These are phyloP conservation scores for Siniperca scherzeri DNA, from an alignment of 2,797 vertebrate species.

Conservation along the genomic window DNA sequence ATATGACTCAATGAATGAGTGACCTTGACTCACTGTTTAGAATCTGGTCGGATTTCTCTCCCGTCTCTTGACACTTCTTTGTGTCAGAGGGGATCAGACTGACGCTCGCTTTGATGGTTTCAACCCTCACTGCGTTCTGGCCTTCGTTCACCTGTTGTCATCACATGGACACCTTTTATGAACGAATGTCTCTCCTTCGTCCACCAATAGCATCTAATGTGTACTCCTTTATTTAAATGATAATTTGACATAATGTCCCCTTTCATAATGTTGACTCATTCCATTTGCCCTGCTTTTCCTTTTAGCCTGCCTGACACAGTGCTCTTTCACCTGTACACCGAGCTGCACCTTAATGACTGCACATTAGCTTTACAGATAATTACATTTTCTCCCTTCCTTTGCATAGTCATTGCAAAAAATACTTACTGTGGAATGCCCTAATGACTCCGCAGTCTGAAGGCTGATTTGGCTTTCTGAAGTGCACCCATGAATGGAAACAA, in stretches of 20 bases:
- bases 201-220: conserved; percentile 4
- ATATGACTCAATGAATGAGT: conserved; percentile 40
- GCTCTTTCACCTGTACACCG: not conserved
- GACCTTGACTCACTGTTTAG: conserved; percentile 33
- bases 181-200: conserved; percentile 18
- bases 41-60: conserved; percentile 34
- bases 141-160: conserved; percentile 37
- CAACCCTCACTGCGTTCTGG: conserved; percentile 23
- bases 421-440: conserved; percentile 48
- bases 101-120: conserved; percentile 32
- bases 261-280: conserved; percentile 19
- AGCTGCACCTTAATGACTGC: conserved; percentile 15
- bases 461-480: conserved; percentile 49
- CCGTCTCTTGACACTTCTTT: conserved; percentile 1
- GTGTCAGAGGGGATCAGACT: conserved; percentile 14
- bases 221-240: conserved; percentile 19
- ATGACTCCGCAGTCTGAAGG: conserved; percentile 47
- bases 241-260: conserved; percentile 32
- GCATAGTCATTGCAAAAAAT: conserved; percentile 28
- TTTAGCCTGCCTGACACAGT: conserved; percentile 25
- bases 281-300: conserved; percentile 28
- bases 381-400: conserved; percentile 24
- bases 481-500: conserved; percentile 46
- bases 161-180: conserved; percentile 11
- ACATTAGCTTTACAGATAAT: conserved; percentile 46